Percentiles rank a stretch among this genome's conserved stretches.
These are phyloP conservation scores for Potamilus streckersoni DNA, from an alignment of 1,140 invertebrate genomes.

Conservation along the genomic window DNA sequence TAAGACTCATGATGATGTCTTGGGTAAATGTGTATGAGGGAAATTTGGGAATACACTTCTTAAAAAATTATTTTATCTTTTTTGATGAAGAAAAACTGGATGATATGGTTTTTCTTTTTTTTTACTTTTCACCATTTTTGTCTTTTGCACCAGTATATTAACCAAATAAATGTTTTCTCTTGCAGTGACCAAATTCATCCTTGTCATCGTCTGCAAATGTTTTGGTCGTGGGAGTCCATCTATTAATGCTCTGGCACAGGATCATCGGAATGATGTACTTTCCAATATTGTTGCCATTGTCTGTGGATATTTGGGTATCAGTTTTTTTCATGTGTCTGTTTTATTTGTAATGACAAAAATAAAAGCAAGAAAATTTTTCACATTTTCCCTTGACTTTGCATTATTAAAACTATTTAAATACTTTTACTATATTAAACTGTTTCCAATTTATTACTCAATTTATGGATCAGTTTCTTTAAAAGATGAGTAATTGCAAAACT, in stretches of 20 bases:
- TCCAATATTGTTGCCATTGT: conserved; percentile 67
- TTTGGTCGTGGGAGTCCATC: conserved; percentile 47
- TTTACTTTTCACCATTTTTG: background rate
- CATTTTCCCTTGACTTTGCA: background rate
- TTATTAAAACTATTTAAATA: background rate
- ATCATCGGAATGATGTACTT: conserved; percentile 70
- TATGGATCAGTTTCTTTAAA: background rate
- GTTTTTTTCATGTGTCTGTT: background rate
- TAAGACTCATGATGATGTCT: too few relatives aligned
- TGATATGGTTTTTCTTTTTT: too few relatives aligned
- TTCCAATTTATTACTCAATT: background rate
- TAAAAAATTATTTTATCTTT: too few relatives aligned
- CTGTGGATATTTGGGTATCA: conserved; percentile 58
- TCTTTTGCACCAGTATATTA: background rate
- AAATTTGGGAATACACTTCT: too few relatives aligned
- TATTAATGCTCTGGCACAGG: conserved; percentile 64
- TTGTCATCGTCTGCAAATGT: conserved; percentile 63
- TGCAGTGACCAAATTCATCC: conserved; percentile 63
- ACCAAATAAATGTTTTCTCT: conserved; percentile 17
- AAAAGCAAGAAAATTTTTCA: too few relatives aligned
- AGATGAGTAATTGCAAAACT: too few relatives aligned
- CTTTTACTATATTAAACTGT: background rate
- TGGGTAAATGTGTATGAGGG: too few relatives aligned
- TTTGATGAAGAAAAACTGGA: too few relatives aligned
- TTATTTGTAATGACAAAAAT: background rate